These are phyloP conservation scores for Cecidostiba fungosa DNA, from an alignment of 2,888 invertebrate species.

Conservation along the genomic window DNA sequence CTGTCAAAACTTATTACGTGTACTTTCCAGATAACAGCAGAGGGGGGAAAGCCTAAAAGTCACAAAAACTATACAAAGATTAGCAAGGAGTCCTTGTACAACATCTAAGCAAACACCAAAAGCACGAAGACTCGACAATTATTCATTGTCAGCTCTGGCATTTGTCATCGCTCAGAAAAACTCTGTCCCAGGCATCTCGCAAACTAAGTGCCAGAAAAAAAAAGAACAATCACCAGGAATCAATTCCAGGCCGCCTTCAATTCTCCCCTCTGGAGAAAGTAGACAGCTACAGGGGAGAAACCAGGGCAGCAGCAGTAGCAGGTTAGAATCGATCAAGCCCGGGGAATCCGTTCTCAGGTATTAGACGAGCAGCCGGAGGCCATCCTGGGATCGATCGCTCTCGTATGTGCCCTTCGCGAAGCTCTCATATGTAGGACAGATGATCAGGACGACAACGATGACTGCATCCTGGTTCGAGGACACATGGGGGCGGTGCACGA, in stretches of 20 bases:
- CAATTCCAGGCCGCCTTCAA: conserved; percentile 34
- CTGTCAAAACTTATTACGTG: background rate
- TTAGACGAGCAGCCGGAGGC: background rate
- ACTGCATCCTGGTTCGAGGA: background rate
- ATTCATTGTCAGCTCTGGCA: background rate
- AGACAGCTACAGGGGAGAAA: background rate
- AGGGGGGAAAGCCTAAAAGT: background rate
- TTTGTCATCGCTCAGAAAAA: background rate
- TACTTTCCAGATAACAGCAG: background rate
- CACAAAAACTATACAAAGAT: background rate
- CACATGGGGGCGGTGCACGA: background rate
- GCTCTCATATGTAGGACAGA: background rate
- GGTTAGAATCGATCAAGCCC: conserved; percentile 35
- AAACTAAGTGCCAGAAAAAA: background rate
- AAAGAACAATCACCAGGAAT: conserved; percentile 51
- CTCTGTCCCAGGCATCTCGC: background rate
- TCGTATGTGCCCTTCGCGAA: background rate
- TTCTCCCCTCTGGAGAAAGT: background rate
- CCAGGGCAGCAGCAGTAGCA: conserved; percentile 28
- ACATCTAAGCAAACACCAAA: background rate
- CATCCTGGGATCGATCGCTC: conserved; percentile 20
- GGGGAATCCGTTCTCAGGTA: conserved; percentile 15
- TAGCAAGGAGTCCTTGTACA: background rate
- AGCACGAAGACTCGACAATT: background rate
- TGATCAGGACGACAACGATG: background rate